phyloP scores from a whole-genome alignment of 1,140 invertebrate genomes.

The Nymphalis io region DNA sequence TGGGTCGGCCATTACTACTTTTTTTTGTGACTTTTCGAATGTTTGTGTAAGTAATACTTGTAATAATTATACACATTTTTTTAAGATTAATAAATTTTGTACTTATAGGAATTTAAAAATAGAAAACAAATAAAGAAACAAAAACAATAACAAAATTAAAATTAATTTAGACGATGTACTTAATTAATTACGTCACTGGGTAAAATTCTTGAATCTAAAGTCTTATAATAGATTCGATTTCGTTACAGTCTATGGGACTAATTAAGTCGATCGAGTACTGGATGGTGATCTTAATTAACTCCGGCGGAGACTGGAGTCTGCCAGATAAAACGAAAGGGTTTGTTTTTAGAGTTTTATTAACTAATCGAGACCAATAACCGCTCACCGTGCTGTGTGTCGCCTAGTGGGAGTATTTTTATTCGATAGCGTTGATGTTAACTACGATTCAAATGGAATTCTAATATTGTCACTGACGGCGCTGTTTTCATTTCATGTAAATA shows the following conservation, averaged over 20 bases:
- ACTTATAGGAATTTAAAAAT: too few relatives aligned
- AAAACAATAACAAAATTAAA: neutral
- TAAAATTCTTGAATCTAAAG: slow-evolving; percentile 3
- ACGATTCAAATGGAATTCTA: too few relatives aligned
- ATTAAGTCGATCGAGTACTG: slow-evolving; percentile 29
- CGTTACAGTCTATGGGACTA: slow-evolving; percentile 21
- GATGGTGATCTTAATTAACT: slow-evolving; percentile 40
- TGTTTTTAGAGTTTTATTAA: slow-evolving; percentile 16
- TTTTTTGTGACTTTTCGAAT: too few relatives aligned
- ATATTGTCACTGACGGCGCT: too few relatives aligned
- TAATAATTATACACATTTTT: too few relatives aligned
- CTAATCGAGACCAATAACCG: neutral
- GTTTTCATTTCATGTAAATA: too few relatives aligned
- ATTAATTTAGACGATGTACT: neutral
- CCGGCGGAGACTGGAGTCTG: slow-evolving; percentile 18
- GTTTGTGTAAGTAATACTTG: too few relatives aligned
- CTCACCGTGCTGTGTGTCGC: neutral
- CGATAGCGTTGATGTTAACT: too few relatives aligned
- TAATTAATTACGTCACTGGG: neutral
- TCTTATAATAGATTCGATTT: slow-evolving; percentile 16
- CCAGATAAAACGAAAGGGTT: slow-evolving; percentile 15
- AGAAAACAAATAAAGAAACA: neutral
- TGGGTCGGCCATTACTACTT: too few relatives aligned
- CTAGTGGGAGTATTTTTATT: too few relatives aligned
- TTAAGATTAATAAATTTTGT: too few relatives aligned